phyloP scores from a whole-genome alignment of 2,113 vertebrate genomes.

The Lampris megalopsis region DNA sequence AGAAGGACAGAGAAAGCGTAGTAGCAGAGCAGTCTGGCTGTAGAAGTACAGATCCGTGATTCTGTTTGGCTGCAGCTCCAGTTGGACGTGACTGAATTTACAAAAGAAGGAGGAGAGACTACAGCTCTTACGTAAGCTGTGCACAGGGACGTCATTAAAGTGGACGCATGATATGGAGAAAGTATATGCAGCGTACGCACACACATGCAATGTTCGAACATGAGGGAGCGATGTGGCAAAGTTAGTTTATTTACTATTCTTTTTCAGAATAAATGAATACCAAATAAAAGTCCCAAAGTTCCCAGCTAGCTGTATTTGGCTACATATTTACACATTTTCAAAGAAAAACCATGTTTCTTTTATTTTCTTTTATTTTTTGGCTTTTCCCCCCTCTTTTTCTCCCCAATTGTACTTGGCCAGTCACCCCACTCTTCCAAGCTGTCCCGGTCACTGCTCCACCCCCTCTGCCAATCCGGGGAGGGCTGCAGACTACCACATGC shows the following conservation, averaged over 20 bases:
- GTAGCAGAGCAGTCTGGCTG: conserved; percentile 52
- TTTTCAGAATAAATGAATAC: not conserved
- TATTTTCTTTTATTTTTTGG: too few relatives aligned
- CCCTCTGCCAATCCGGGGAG: too few relatives aligned
- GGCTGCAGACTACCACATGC: too few relatives aligned
- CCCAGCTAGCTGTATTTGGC: not conserved
- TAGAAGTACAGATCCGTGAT: conserved; percentile 82
- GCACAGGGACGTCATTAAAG: conserved; percentile 69
- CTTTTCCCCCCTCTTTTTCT: too few relatives aligned
- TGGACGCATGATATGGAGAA: conserved; percentile 47
- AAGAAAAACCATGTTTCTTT: not conserved
- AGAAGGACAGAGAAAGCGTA: conserved; percentile 24
- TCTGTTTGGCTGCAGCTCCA: conserved; percentile 80
- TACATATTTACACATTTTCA: not conserved
- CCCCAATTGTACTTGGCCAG: too few relatives aligned
- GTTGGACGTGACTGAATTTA: conserved; percentile 84
- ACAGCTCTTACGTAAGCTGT: conserved; percentile 70
- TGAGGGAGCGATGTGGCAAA: not conserved
- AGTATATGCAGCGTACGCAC: conserved; percentile 20
- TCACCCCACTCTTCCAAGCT: too few relatives aligned
- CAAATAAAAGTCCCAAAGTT: not conserved
- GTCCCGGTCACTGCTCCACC: too few relatives aligned
- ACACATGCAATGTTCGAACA: not conserved
- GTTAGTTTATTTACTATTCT: not conserved
- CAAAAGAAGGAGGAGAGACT: conserved; percentile 72